Conservation (phyloP, 1,140 invertebrate species). For the Pinna nobilis region DNA sequence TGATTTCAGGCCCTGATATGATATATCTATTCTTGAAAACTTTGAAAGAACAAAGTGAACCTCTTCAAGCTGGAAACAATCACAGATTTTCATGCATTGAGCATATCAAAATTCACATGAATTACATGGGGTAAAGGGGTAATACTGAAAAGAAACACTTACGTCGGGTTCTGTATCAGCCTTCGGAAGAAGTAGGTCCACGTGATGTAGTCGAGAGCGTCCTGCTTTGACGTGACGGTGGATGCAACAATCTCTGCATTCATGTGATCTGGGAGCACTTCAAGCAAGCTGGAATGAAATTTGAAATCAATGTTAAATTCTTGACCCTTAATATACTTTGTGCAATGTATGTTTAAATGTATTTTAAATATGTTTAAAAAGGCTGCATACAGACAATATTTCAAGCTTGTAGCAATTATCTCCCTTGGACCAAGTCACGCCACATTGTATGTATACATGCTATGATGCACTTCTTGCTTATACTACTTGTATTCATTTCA, state of each 20-base stretch:
- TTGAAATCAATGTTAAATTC: not conserved
- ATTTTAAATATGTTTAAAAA: too few relatives aligned
- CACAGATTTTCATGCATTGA: not conserved
- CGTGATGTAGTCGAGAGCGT: conserved; percentile 96
- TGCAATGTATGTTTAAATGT: too few relatives aligned
- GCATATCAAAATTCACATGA: conserved; percentile 9
- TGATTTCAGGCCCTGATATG: too few relatives aligned
- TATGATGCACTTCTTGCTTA: too few relatives aligned
- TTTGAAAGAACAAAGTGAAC: too few relatives aligned
- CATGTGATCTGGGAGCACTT: conserved; percentile 95
- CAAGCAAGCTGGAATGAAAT: conserved; percentile 81
- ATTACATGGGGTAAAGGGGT: too few relatives aligned
- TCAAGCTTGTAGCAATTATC: not conserved
- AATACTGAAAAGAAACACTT: conserved; percentile 44
- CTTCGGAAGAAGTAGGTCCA: conserved; percentile 99
- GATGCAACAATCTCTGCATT: conserved; percentile 98
- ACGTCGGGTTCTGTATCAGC: conserved; percentile 91
- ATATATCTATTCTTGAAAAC: too few relatives aligned
- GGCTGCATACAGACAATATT: too few relatives aligned
- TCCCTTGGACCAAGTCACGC: not conserved
- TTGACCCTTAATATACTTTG: not conserved
- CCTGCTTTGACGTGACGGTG: conserved; percentile 93
- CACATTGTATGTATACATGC: too few relatives aligned
- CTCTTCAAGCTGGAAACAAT: too few relatives aligned
- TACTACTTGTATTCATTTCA: too few relatives aligned